Evolutionary conservation across 23 tunicate species (phyloP).

Genomic region (Corella eumyota): DNA sequence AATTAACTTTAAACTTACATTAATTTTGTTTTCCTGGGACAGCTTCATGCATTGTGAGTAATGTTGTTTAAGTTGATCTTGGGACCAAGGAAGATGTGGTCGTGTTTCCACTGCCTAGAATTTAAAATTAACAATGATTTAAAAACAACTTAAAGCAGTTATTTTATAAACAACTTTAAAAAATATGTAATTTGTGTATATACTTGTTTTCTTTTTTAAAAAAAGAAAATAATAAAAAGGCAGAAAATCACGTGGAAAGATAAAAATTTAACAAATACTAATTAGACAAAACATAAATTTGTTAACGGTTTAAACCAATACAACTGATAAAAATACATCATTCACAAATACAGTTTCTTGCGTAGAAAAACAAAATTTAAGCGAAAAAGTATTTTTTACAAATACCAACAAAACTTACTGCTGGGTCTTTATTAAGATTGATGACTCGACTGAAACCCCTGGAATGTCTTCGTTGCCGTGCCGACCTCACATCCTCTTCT

Average conservation of each 20-base stretch:
- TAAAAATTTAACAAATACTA: too few relatives aligned
- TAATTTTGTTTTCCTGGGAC: conserved; percentile 68
- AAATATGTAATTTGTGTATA: too few relatives aligned
- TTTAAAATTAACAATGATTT: too few relatives aligned
- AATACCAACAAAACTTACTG: too few relatives aligned
- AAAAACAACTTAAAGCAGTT: too few relatives aligned
- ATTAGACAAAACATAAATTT: too few relatives aligned
- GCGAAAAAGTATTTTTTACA: not conserved
- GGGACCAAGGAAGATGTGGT: conserved; percentile 12
- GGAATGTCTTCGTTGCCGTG: conserved; percentile 46
- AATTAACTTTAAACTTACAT: conserved; percentile 15
- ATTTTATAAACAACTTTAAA: too few relatives aligned
- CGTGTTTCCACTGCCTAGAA: conserved; percentile 6
- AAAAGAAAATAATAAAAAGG: too few relatives aligned
- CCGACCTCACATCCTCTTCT: conserved; percentile 33
- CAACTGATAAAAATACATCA: not conserved
- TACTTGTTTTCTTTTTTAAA: too few relatives aligned
- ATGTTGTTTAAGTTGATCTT: conserved; percentile 50
- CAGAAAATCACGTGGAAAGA: too few relatives aligned
- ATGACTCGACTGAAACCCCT: conserved; percentile 20
- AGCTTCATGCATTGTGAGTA: conserved; percentile 62
- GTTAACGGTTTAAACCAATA: too few relatives aligned
- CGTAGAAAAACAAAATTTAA: not conserved
- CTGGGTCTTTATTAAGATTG: conserved; percentile 3
- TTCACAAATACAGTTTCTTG: not conserved